phyloP scores from a whole-genome alignment of 2,113 vertebrate genomes.

The Ciconia maguari region DNA sequence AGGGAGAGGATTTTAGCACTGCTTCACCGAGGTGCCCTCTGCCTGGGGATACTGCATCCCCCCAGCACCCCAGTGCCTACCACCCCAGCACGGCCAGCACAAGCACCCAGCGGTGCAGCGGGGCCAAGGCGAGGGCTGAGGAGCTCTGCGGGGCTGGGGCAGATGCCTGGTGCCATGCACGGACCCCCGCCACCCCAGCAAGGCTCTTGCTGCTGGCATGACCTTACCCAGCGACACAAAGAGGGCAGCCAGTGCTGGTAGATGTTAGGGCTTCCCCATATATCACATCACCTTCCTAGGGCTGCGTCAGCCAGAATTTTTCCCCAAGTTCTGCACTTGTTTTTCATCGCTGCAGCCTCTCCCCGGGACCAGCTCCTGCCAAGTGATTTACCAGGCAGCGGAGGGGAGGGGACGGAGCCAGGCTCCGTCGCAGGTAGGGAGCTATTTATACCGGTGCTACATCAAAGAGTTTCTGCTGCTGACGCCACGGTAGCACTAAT shows the following conservation, averaged over 20 bases:
- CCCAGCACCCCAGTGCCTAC: neutral
- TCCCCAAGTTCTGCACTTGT: neutral
- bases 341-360: neutral
- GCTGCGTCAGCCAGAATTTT: neutral
- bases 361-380: neutral
- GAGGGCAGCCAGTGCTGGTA: neutral
- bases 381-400: neutral
- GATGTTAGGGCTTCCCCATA: neutral
- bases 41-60: neutral
- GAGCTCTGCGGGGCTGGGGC: neutral
- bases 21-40: neutral
- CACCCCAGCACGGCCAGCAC: neutral
- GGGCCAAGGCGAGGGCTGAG: neutral
- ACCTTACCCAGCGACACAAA: neutral
- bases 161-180: accelerated
- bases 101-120: accelerated
- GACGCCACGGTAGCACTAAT: neutral
- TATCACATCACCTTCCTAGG: neutral
- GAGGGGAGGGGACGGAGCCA: neutral
- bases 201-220: neutral
- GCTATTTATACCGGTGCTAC: conserved; percentile 31
- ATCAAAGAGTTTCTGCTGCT: neutral
- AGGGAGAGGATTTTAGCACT: neutral
- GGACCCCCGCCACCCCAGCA: accelerated
- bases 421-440: neutral